Evolutionary conservation across 2,888 invertebrate species (phyloP), one percentile per base, ranked within the genome.

Genomic region (Drosophila austrosaltans): DNA sequence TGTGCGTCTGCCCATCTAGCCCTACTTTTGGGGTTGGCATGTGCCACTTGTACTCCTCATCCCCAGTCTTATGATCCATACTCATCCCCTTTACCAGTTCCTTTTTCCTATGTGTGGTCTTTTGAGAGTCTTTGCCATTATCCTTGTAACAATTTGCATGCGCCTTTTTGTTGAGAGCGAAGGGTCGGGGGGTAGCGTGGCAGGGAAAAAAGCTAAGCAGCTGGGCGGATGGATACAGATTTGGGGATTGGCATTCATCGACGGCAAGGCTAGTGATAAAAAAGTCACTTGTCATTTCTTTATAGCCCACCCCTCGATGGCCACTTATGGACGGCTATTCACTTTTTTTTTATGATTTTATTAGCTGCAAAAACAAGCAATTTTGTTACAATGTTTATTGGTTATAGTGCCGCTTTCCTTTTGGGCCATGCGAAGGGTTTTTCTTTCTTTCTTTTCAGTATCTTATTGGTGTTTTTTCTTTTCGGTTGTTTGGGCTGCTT

Each of bases 301-400:
- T 74, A 71, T 72, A 75, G 69, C 72, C 54, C 54, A 30, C 39
- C 53, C 57, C 63, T 54, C 22, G 25, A 54, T 66, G 76, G 73
- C 85, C 82, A 82, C 75, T 85, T 78, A 76, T 80, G 78, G 69
- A 70, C 68, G 61, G 75, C 83, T 74, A 79, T 82, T 81, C 79
- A 77, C 82, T 63, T 78, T 58, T 70, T 72, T 85, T 78, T 87
- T 84, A 85, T 87, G 84, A 85, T 85, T 85, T 85, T 85, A 85
- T 85, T 85, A 85, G 85, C 87, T 85, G 85, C 85, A 85, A 85
- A 87, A 87, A 87, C 87, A 85, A 83, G 87, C 87, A 87, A 85
- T 85, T 81, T 83, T 76, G 85, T 78, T 83, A 85, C 87, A 85
- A 85, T 85, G 85, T 85, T 85, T 85, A 85, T 85, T 87, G 85